These are phyloP conservation scores for Pollachius pollachius DNA, from an alignment of 2,113 vertebrate genomes.

Conservation along the genomic window DNA sequence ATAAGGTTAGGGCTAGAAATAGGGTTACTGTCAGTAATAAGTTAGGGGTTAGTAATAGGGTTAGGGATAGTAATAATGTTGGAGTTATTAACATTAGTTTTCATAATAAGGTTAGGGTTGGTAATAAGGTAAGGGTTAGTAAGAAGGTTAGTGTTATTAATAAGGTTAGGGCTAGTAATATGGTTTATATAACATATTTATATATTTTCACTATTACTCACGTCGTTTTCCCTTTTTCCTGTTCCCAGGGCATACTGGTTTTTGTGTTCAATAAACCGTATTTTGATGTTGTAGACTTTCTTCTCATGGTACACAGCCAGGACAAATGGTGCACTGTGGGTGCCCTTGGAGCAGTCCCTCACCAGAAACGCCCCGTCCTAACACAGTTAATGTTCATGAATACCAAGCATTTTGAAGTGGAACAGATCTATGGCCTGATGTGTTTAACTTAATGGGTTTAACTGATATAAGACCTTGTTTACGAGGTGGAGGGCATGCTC, in stretches of 20 bases:
- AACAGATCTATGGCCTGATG: background rate
- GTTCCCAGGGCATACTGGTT: slow-evolving; percentile 82
- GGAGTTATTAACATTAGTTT: too few relatives aligned
- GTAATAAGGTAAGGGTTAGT: too few relatives aligned
- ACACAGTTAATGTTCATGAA: background rate
- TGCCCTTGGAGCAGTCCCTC: slow-evolving; percentile 80
- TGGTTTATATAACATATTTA: background rate
- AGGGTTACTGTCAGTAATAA: too few relatives aligned
- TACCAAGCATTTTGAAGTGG: background rate
- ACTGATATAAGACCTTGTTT: slow-evolving; percentile 69
- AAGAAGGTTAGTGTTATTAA: too few relatives aligned
- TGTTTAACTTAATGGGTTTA: background rate
- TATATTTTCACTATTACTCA: slow-evolving; percentile 60
- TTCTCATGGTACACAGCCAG: slow-evolving; percentile 80
- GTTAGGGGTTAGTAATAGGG: too few relatives aligned
- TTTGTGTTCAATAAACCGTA: slow-evolving; percentile 78
- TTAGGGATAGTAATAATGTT: too few relatives aligned
- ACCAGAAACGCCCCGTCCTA: slow-evolving; percentile 89
- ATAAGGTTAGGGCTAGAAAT: too few relatives aligned
- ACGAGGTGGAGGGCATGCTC: slow-evolving; percentile 80
- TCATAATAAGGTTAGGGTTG: too few relatives aligned
- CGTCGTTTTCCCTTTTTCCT: slow-evolving; percentile 78
- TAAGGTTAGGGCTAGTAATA: too few relatives aligned
- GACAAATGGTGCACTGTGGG: slow-evolving; percentile 81
- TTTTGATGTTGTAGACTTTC: slow-evolving; percentile 90